A percentile compares a stretch with the other conserved stretches of the same genome.
Evolutionary conservation across 2,888 invertebrate genomes (phyloP).

Genomic region (Hirtodrosophila histrioides): DNA sequence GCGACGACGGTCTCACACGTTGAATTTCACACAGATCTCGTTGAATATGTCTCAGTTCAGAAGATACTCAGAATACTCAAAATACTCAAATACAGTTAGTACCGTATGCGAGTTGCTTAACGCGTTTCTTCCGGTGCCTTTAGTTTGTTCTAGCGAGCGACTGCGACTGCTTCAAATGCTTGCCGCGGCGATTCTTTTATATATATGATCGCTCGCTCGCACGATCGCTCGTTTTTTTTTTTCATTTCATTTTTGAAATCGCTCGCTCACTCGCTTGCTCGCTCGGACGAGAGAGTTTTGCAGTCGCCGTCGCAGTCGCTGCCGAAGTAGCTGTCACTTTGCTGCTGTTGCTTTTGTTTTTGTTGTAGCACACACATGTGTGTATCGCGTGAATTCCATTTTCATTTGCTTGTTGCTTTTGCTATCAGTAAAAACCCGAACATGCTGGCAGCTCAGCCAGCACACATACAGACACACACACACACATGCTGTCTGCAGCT

Average conservation of each 20-base stretch:
- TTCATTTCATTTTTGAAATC: too few species aligned
- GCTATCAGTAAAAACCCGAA: constrained; percentile 70
- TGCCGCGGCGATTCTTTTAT: constrained; percentile 81
- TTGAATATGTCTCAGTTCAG: not conserved
- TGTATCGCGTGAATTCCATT: constrained; percentile 77
- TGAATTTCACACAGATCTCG: too few species aligned
- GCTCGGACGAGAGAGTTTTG: constrained; percentile 50
- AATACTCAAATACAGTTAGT: constrained; percentile 14
- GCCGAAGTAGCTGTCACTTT: constrained; percentile 20
- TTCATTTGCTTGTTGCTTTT: constrained; percentile 46
- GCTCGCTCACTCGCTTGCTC: constrained; percentile 3
- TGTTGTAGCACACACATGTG: constrained; percentile 62
- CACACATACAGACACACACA: constrained; percentile 9
- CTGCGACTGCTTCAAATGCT: constrained; percentile 79
- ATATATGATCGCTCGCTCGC: constrained; percentile 73
- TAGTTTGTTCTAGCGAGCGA: constrained; percentile 78
- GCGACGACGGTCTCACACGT: constrained; percentile 12
- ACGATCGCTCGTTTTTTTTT: constrained; percentile 2
- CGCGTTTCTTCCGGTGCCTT: constrained; percentile 31
- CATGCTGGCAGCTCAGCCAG: constrained; percentile 57
- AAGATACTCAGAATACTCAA: not conserved
- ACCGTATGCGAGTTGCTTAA: constrained; percentile 1
- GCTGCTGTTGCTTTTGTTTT: constrained; percentile 13
- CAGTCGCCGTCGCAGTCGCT: constrained; percentile 16
- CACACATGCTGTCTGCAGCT: not conserved